phyloP scores from a whole-genome alignment of 37 sponge, comb jelly and placozoan species.

The Axinella damicornis region DNA sequence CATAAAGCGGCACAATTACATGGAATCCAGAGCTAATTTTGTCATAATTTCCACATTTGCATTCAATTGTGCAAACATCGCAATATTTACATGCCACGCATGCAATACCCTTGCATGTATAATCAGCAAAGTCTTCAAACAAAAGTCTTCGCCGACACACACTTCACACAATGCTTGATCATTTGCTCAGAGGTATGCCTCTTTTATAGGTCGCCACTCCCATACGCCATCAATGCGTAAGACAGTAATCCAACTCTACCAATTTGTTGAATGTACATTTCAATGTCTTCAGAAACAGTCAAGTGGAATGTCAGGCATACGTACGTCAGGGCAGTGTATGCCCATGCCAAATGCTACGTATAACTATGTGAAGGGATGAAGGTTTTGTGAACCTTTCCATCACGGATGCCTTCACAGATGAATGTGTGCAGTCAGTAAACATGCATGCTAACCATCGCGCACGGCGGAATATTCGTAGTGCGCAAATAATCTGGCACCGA shows the following conservation, averaged over 20 bases:
- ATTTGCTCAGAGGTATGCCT: no score
- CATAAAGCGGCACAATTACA: no score
- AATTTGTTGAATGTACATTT: conserved; percentile 34
- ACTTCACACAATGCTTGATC: not conserved
- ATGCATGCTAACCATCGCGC: conserved; percentile 45
- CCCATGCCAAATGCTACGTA: conserved; percentile 51
- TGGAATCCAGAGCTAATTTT: no score
- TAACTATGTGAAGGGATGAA: conserved; percentile 17
- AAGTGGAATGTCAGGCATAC: conserved; percentile 10
- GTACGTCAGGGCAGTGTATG: conserved; percentile 33
- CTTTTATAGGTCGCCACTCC: not conserved
- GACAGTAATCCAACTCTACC: conserved; percentile 20
- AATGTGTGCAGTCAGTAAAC: conserved; percentile 42
- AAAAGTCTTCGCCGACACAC: not conserved
- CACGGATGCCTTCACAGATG: not conserved
- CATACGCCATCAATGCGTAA: not conserved
- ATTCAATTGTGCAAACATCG: not conserved
- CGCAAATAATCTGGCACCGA: no score
- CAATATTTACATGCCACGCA: not conserved
- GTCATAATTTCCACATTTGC: conserved; percentile 6
- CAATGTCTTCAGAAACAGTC: conserved; percentile 32
- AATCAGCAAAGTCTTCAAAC: conserved; percentile 7
- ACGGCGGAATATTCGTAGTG: no score
- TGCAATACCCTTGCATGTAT: not conserved
- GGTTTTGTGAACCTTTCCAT: not conserved